Evolutionary conservation across 2,797 vertebrate genomes (phyloP), one percentile per base, ranked within the genome.

Genomic region (Threskiornis aethiopicus): DNA sequence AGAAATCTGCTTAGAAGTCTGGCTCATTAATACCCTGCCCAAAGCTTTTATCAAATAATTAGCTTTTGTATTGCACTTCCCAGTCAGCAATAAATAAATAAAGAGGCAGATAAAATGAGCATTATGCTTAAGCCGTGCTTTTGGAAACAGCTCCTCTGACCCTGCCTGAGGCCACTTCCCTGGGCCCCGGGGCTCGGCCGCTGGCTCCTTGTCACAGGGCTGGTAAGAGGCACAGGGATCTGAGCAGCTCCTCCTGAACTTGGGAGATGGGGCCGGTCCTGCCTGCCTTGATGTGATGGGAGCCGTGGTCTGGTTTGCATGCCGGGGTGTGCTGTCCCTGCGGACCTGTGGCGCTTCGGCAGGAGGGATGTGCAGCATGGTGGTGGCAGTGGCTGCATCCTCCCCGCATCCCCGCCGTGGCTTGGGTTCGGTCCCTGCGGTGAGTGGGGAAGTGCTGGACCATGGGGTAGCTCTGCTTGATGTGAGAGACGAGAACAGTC

Each of bases 1-100:
- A 55, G 52, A 90, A 90, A 92, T 88, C 93, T 91, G 84, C 95
- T 94, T 69, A 47, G 29, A 69, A 54, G 84, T 49, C 81, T 86
- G 52, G 49, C 91, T 97, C 46, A 29, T 89, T 94, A 92, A 72
- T 89, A 80, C 67, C 58, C 54, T 66, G 37, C 79, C 58, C 87
- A 81, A 49, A 65, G 73, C 87, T 96, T 96, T 90, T 66, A 92
- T 91, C 89, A 70, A 89, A 94, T 93, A 91, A 92, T 92, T 84
- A 54, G 73, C 89, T 89, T 70, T 89, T 69, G 79, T 89, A n/a
- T 41, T 65, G 67, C 46, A 5, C 89, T 96, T 96, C 87, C 83
- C 57, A 88, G 92, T 33, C 92, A 75, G 93, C 86, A 76, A 70
- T 93, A 87, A 92, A 93, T 78, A 96, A 94, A 89, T 58, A 66